Evolutionary conservation across 1,140 invertebrate genomes (phyloP).

Genomic region (Ladona fulva): DNA sequence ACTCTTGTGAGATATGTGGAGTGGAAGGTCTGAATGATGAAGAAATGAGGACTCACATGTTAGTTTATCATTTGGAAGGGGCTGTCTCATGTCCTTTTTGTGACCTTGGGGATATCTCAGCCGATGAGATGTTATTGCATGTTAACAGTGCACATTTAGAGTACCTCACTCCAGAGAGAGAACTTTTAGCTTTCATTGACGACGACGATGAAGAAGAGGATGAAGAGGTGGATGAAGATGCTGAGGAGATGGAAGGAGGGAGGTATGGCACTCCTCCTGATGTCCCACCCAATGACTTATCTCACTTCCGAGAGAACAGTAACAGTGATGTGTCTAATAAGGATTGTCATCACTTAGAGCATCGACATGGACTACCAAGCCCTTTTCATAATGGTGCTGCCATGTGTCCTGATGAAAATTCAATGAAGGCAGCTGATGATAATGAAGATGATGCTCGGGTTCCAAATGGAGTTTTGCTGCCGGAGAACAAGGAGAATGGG

Average conservation of each 20-base stretch:
- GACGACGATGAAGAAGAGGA: conserved; percentile 41
- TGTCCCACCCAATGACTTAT: conserved; percentile 2
- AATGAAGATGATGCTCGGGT: conserved; percentile 1
- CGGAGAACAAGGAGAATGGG: conserved; percentile 26
- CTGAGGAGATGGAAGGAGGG: conserved; percentile 11
- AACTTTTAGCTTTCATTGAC: conserved; percentile 48
- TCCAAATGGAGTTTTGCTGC: conserved; percentile 11
- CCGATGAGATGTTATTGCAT: conserved; percentile 64
- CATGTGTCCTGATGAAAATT: not conserved
- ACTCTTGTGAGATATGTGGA: conserved; percentile 74
- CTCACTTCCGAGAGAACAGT: conserved; percentile 12
- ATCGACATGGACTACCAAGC: not conserved
- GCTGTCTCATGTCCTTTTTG: conserved; percentile 72
- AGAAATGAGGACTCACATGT: conserved; percentile 66
- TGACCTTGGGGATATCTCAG: conserved; percentile 58
- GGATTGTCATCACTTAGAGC: not conserved
- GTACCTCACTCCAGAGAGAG: conserved; percentile 59
- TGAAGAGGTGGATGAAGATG: conserved; percentile 29
- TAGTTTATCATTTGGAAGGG: conserved; percentile 64
- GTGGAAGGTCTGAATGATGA: conserved; percentile 66
- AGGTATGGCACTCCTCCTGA: conserved; percentile 12
- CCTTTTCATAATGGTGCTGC: not conserved
- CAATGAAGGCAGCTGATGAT: not conserved
- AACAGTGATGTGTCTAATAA: not conserved
- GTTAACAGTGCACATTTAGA: conserved; percentile 73